Evolutionary conservation across 2,113 vertebrate genomes (phyloP), one percentile per base, ranked within the genome.

Genomic region (Proterorhinus semilunaris): DNA sequence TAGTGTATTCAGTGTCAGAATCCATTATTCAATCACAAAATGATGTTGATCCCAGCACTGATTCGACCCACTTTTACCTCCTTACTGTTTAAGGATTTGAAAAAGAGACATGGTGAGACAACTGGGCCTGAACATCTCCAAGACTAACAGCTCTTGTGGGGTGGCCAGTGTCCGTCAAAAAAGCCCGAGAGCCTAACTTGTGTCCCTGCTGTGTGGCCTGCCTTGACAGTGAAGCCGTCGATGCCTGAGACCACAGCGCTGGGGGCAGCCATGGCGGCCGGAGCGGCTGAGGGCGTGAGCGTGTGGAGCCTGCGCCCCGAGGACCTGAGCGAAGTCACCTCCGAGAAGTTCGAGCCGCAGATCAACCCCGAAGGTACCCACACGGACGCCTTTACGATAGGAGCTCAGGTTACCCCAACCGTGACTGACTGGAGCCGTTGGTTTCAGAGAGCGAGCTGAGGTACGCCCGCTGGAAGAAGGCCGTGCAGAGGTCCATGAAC

Each of bases 191-290:
- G 46, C 3, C n/a, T 17, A 55, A 6, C 4, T 11, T 17, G 8
- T 63, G 53, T 13, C 16, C 43, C 36, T 46, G 10, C 10, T 47
- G 5, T 55, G 53, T 8, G 0, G 11, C 66, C 27, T 72, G 12
- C 61, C 6, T 57, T 17, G 42, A 7, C 83, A 98, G 96, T 97
- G 69, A 96, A 96, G 69, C 96, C 96, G n/a, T 96, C 95, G 5
- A 97, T 98, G 96, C 94, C 95, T 0, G 96, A 98, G 93, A 98
- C 96, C 44, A 97, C 96, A 0, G 96, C 96, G 44, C 90, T 98
- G 0, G 96, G 96, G 6, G 96, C 95, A 6, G 96, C 96, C 43
- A 98, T 98, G 95, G 96, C 96, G 6, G 96, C 96, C 0, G 96
- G 96, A 57, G 91, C 95, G 8, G 96, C 96, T 1, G 96, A 98